Evolutionary conservation across 2,797 vertebrate genomes (phyloP).

Genomic region (Podargus strigoides): DNA sequence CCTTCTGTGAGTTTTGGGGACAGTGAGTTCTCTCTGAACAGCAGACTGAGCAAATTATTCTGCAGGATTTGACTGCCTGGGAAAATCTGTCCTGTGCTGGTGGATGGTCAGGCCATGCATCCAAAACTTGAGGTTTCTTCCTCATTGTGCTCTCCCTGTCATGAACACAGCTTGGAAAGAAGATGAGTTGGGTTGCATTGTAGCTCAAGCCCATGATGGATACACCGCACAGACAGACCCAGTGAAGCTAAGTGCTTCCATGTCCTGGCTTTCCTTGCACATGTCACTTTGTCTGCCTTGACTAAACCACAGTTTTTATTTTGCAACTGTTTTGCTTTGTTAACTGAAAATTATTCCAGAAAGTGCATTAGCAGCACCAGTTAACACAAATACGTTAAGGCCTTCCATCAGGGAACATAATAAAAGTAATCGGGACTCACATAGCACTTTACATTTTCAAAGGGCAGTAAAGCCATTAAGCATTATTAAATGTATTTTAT

Average conservation of each 20-base stretch:
- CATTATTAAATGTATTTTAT: conserved; percentile 60
- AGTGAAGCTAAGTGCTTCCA: neutral
- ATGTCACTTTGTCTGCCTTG: neutral
- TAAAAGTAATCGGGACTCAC: conserved; percentile 51
- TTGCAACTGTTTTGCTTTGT: neutral
- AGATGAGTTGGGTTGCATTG: neutral
- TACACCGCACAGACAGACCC: fast-evolving
- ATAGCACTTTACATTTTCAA: conserved; percentile 46
- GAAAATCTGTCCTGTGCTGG: neutral
- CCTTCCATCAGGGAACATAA: conserved; percentile 36
- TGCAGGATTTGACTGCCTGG: neutral
- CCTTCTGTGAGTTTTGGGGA: neutral
- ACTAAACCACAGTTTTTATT: neutral
- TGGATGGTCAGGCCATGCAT: neutral
- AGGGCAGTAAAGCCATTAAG: conserved; percentile 48
- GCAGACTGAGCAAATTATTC: neutral
- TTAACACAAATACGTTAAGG: conserved; percentile 22
- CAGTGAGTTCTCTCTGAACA: neutral
- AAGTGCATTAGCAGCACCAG: conserved; percentile 49
- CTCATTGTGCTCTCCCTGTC: neutral
- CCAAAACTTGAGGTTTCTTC: neutral
- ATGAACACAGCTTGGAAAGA: fast-evolving
- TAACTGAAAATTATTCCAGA: conserved; percentile 46
- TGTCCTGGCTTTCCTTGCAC: neutral
- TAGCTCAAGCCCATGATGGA: neutral